phyloP scores from a whole-genome alignment of 92 coral and sea anemone genomes.

The Chrysogorgia sp. region DNA sequence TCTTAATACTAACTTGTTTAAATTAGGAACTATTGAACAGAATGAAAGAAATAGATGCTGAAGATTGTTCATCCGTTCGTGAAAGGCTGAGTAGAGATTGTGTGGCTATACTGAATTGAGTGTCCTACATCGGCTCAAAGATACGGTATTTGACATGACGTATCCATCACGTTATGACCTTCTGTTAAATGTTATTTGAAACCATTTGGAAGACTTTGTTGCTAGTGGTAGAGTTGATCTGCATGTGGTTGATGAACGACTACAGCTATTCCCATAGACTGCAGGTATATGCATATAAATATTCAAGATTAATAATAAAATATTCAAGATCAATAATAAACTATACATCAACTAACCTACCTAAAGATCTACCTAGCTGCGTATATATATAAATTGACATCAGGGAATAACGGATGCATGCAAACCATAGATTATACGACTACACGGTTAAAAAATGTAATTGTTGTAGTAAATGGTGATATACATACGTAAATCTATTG shows the following conservation, averaged over 20 bases:
- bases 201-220: conserved; percentile 45
- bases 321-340: no score
- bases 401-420: no score
- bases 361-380: no score
- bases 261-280: conserved; percentile 64
- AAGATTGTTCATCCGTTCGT: conserved; percentile 62
- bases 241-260: conserved; percentile 52
- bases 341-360: no score
- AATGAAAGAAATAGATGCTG: conserved; percentile 59
- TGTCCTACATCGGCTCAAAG: conserved; percentile 63
- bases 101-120: conserved; percentile 65
- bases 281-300: conserved; percentile 43
- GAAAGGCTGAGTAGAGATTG: conserved; percentile 46
- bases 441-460: no score
- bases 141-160: conserved; percentile 66
- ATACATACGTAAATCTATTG: no score
- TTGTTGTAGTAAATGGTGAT: no score
- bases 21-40: no score
- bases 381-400: no score
- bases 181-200: conserved; percentile 62
- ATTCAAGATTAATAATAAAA: no score
- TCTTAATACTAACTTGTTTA: no score
- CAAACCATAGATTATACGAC: no score
- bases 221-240: conserved; percentile 60
- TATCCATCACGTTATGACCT: conserved; percentile 59